Conservation (phyloP, 2,113 vertebrate genomes). For the Pomatostomus ruficeps region DNA sequence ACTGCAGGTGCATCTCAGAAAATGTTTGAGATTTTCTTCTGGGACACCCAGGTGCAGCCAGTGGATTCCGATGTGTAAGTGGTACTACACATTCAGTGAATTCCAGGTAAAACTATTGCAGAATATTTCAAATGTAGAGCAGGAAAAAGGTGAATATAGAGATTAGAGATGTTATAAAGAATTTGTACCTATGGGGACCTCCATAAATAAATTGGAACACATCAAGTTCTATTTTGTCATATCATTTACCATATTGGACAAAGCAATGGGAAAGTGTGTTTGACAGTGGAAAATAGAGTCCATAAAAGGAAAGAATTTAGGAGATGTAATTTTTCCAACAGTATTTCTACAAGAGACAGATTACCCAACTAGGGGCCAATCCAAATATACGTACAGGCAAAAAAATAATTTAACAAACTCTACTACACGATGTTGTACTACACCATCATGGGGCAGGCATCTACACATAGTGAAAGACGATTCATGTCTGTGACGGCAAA, state of each 20-base stretch:
- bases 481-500: background rate
- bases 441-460: fast-evolving
- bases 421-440: background rate
- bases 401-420: background rate
- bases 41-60: background rate
- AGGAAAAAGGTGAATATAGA: background rate
- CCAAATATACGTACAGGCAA: background rate
- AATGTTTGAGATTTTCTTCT: background rate
- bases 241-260: background rate
- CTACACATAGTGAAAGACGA: background rate
- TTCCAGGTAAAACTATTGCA: background rate
- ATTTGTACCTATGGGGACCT: background rate
- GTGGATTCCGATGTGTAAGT: background rate
- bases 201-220: background rate
- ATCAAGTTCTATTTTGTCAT: background rate
- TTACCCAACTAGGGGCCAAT: background rate
- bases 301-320: background rate
- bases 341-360: background rate
- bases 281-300: background rate
- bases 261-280: background rate
- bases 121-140: background rate
- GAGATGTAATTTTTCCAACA: background rate
- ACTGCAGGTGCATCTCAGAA: background rate
- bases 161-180: background rate
- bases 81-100: background rate